Evolutionary conservation across 2,888 invertebrate species (phyloP).

Genomic region (Pyrrhia umbra): DNA sequence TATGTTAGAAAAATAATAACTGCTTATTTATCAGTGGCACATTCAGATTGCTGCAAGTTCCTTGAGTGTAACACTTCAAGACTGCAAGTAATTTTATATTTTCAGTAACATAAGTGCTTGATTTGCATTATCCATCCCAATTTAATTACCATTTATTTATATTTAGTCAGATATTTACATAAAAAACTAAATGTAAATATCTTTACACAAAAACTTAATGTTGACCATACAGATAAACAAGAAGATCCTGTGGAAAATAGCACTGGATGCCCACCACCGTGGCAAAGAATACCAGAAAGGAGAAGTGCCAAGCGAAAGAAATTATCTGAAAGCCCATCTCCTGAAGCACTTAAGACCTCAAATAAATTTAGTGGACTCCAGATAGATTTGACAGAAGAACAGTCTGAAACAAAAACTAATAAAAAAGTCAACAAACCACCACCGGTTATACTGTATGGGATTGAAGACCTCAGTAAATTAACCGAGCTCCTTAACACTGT

Average conservation of each 20-base stretch:
- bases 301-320: conserved; percentile 7
- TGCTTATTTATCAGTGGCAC: conserved; percentile 16
- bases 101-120: conserved; percentile 7
- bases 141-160: conserved; percentile 11
- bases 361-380: not conserved
- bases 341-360: not conserved
- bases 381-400: conserved; percentile 7
- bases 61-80: conserved; percentile 27
- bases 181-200: too few relatives aligned
- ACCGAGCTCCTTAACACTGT: conserved; percentile 5
- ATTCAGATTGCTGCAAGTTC: conserved; percentile 24
- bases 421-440: not conserved
- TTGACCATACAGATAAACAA: too few relatives aligned
- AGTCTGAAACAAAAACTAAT: not conserved
- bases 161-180: too few relatives aligned
- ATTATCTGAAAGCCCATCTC: not conserved
- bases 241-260: too few relatives aligned
- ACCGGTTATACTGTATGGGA: conserved; percentile 4
- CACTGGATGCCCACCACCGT: conserved; percentile 1
- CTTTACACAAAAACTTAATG: too few relatives aligned
- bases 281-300: conserved; percentile 4
- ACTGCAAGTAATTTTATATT: conserved; percentile 23
- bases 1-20: conserved; percentile 6
- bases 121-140: conserved; percentile 4
- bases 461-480: conserved; percentile 9